Percentiles rank a stretch among this genome's conserved stretches.
Evolutionary conservation across 2,888 invertebrate species (phyloP).

Genomic region (Sinohyriopsis cumingii): DNA sequence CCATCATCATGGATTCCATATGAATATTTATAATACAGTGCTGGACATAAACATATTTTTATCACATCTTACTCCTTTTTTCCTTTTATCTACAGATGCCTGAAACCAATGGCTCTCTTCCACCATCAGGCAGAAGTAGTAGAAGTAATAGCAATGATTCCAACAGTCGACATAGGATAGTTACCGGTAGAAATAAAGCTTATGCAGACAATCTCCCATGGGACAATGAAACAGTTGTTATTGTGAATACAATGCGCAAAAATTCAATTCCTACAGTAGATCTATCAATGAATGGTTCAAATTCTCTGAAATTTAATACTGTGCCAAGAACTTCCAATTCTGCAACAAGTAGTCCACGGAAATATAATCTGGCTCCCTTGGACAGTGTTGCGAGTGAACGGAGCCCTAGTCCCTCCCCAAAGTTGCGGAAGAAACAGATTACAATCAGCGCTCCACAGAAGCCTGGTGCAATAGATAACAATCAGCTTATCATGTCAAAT

Average conservation of each 20-base stretch:
- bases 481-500: constrained; percentile 79
- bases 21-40: too few species aligned
- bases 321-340: constrained; percentile 39
- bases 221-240: constrained; percentile 61
- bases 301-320: constrained; percentile 29
- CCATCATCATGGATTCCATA: too few species aligned
- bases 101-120: constrained; percentile 12
- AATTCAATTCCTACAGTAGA: constrained; percentile 25
- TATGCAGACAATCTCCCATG: constrained; percentile 43
- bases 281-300: constrained; percentile 11
- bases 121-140: constrained; percentile 13
- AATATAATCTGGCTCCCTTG: constrained; percentile 42
- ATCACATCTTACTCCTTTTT: not conserved
- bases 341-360: constrained; percentile 42
- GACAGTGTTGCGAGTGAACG: constrained; percentile 39
- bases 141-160: constrained; percentile 17
- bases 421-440: constrained; percentile 46
- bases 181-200: constrained; percentile 24
- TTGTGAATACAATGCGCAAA: constrained; percentile 48
- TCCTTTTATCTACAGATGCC: constrained; percentile 5
- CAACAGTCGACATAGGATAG: constrained; percentile 24
- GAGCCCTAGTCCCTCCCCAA: constrained; percentile 61
- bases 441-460: constrained; percentile 42
- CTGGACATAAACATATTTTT: not conserved
- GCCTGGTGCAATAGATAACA: constrained; percentile 86